Percentiles rank a stretch among this genome's conserved stretches.
phyloP scores from a whole-genome alignment of 2,113 vertebrate genomes.

The Castor canadensis region DNA sequence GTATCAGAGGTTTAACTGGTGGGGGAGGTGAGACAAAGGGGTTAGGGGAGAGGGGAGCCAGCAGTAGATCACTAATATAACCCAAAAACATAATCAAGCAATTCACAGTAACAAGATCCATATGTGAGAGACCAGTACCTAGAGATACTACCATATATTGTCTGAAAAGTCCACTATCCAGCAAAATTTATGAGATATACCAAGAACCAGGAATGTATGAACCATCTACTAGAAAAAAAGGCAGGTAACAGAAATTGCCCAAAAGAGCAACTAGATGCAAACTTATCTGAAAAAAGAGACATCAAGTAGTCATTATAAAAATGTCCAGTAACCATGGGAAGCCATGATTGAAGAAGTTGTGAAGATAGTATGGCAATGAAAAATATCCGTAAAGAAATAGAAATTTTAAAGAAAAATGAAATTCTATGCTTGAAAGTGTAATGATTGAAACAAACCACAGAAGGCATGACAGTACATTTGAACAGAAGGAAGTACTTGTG shows the following conservation, averaged over 20 bases:
- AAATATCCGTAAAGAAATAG: background rate
- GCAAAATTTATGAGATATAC: background rate
- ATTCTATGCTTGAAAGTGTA: background rate
- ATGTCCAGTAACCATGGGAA: background rate
- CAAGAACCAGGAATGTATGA: background rate
- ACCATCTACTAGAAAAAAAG: background rate
- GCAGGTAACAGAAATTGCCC: background rate
- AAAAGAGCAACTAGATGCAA: background rate
- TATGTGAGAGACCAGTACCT: background rate
- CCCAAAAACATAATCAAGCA: background rate
- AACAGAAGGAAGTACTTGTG: background rate
- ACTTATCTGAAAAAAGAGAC: background rate
- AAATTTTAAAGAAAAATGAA: background rate
- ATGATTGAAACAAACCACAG: background rate
- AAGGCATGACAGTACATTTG: background rate
- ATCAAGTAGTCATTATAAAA: background rate
- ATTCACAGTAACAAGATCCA: background rate
- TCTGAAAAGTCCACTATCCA: background rate
- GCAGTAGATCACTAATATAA: background rate
- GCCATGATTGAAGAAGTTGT: background rate
- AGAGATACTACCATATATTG: background rate
- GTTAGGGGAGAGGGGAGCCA: too few species aligned
- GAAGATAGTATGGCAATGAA: background rate
- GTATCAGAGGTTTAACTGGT: background rate
- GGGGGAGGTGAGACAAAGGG: too few species aligned